Base-by-base conservation (phyloP, 2,113 vertebrate genomes). In the Lepidothrix coronata region DNA sequence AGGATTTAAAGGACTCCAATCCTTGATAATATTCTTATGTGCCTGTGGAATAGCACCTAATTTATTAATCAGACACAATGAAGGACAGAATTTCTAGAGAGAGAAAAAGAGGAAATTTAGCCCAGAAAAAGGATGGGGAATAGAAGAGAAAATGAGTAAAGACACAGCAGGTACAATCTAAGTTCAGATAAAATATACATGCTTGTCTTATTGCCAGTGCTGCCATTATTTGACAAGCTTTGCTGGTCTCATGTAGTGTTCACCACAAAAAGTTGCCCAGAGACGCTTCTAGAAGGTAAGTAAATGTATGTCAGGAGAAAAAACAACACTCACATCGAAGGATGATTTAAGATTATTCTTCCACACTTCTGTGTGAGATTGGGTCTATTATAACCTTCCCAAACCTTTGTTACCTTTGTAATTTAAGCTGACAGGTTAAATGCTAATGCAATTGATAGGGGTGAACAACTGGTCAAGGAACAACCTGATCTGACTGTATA, bases 381-480 rank as follows among this genome's bases (percentile, higher is more conserved):
- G 85, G 91, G 97, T 97, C 92, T 95, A 72, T 93, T 93, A 94
- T 95, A 97, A 98, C 93, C 94, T 97, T 82, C 96, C 94, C 57
- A 93, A 95, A 97, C 94, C 95, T 97, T 97, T 96, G 96, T 93
- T 97, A 97, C 96, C 97, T 98, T 97, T 96, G 90, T 97, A 93
- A 98, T 97, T 97, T 96, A 91, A 96, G 95, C 91, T 59, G 97
- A 97, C 97, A 97, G 91, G 96, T 97, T 97, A 97, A 98, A 98
- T 97, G 97, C 94, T 97, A 98, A 96, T 97, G 91, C 95, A 97
- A 97, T 96, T 96, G 97, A 98, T 97, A 96, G 97, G 91, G 97
- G 97, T 98, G 98, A 98, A 85, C 93, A 96, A 97, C 82, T 98
- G 98, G 97, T 97, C 98, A 98, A 95, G 89, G 97, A 94, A 94